Evolutionary conservation across 2,113 vertebrate genomes (phyloP).

Genomic region (Lepus americanus): DNA sequence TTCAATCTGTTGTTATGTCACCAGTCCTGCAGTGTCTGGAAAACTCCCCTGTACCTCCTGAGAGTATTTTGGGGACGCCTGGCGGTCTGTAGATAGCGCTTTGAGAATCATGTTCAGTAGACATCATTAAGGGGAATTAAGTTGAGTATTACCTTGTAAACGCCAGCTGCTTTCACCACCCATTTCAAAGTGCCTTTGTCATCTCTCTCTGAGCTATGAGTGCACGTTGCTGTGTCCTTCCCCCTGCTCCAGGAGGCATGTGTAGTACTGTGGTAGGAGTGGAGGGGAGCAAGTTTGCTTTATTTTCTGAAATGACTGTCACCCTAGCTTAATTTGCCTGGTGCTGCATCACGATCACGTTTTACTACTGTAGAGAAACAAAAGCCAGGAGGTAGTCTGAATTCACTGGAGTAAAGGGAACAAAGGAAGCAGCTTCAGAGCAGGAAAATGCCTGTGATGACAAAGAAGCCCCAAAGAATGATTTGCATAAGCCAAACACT

Average conservation of each 20-base stretch:
- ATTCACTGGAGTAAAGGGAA: slow-evolving; percentile 81
- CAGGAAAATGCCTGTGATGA: slow-evolving; percentile 64
- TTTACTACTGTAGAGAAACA: slow-evolving; percentile 86
- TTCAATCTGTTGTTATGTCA: slow-evolving; percentile 1
- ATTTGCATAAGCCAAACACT: slow-evolving; percentile 77
- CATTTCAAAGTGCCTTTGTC: background rate
- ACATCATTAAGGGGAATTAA: background rate
- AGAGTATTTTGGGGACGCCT: background rate
- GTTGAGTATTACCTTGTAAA: background rate
- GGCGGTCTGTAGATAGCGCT: background rate
- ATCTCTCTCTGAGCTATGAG: slow-evolving; percentile 66
- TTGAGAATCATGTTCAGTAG: background rate
- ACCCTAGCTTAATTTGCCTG: slow-evolving; percentile 86
- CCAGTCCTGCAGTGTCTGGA: background rate
- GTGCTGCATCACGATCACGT: slow-evolving; percentile 82
- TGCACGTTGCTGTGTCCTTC: background rate
- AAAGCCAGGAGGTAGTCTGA: slow-evolving; percentile 84
- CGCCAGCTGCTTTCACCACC: slow-evolving; percentile 39
- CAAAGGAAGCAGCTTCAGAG: slow-evolving; percentile 74
- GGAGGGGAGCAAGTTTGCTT: slow-evolving; percentile 83
- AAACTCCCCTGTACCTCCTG: background rate
- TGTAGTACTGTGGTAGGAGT: slow-evolving; percentile 80
- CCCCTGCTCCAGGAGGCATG: slow-evolving; percentile 68
- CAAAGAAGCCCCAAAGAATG: slow-evolving; percentile 21
- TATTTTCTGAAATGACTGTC: slow-evolving; percentile 85